These are phyloP conservation scores for Mixornis gularis DNA, from an alignment of 2,113 vertebrate genomes.

Conservation along the genomic window DNA sequence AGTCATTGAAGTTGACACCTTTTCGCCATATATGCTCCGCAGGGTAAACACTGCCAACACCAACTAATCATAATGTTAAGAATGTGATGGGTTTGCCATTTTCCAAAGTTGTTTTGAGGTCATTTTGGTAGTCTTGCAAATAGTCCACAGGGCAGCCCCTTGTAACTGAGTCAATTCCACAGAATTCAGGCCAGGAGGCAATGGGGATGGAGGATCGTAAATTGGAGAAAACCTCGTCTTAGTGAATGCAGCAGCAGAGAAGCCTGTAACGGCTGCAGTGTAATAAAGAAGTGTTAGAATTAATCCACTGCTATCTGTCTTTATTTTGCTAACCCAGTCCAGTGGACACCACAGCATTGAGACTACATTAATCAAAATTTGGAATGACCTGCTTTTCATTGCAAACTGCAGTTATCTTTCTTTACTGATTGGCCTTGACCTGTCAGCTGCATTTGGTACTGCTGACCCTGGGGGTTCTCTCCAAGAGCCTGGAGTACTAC, in stretches of 20 bases:
- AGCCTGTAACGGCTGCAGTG: background rate
- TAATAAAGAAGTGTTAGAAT: constrained; percentile 27
- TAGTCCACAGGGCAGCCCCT: background rate
- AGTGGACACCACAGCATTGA: constrained; percentile 7
- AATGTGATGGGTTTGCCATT: background rate
- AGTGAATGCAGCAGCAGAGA: background rate
- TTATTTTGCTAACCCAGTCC: constrained; percentile 46
- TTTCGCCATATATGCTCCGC: background rate
- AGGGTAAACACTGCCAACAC: background rate
- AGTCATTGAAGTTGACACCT: background rate
- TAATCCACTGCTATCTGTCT: constrained; percentile 35
- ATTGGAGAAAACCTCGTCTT: background rate
- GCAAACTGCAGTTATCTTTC: constrained; percentile 61
- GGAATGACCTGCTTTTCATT: constrained; percentile 56
- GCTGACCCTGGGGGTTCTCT: constrained; percentile 36
- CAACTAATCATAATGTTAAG: background rate
- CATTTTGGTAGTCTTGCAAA: background rate
- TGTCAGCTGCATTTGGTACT: constrained; percentile 47
- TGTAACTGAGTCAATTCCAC: background rate
- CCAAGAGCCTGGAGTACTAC: constrained; percentile 23
- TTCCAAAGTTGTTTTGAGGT: constrained; percentile 21
- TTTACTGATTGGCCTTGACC: constrained; percentile 67
- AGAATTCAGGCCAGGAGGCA: background rate
- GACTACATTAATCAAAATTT: constrained; percentile 59
- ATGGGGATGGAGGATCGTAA: background rate